Base-by-base conservation (phyloP, 2,888 invertebrate species). In the Eucera pruinosa region DNA sequence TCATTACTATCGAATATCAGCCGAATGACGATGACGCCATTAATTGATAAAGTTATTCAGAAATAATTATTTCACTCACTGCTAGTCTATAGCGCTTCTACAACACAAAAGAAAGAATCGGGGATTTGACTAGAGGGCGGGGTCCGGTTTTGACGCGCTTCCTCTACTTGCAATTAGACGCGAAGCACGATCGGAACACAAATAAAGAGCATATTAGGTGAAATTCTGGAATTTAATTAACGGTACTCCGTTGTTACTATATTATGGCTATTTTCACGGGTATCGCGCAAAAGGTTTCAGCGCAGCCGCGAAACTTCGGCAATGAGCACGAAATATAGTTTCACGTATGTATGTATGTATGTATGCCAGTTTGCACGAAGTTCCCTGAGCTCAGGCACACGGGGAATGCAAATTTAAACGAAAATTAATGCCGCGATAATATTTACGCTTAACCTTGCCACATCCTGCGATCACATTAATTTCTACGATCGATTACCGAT, bases 361-460 rank as follows among this genome's bases (percentile, higher is more conserved):
- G 54, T 48, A 43, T 6, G 30, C 61, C 15, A n/a, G 30, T 57
- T 30, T 39, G 20, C 64, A 15, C 33, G n/a, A 36, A 64, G 47
- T 41, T 48, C 30, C 6, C 39, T 20, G 25, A 39, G 23, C 27
- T 11, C n/a, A 2, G 25, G 25, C 25, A 18, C 41, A 27, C n/a
- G 41, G 55, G 39, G 45, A 47, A 68, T 55, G 69, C 57, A 73
- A 69, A 62, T 74, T 43, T 57, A 50, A 74, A 62, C 33, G 50
- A 69, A 62, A 69, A 74, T 74, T 69, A 74, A 74, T 69, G 57
- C 61, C 57, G 11, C 58, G 45, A 71, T 71, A 75, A 75, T 71
- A 71, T 75, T 75, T 75, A 71, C 58, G 62, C 50, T 39, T 74
- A 64, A 70, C 70, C 70, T 58, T 70, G 57, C 62, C 43, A 57